Percentiles rank a stretch among this genome's conserved stretches.
Conservation (phyloP, 2,113 vertebrate species). For the Lepidothrix coronata region DNA sequence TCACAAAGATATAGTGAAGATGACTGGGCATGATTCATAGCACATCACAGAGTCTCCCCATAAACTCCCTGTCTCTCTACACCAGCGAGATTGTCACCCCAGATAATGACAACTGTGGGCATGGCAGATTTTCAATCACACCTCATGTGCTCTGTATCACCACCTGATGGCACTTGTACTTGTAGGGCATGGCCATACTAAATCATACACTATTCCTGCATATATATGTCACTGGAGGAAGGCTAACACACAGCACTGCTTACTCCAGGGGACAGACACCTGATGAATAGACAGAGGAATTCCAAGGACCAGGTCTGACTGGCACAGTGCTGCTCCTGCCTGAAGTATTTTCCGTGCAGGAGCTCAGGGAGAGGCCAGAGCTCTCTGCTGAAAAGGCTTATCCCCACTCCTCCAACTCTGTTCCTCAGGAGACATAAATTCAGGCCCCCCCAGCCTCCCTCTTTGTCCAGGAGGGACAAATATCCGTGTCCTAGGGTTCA, state of each 20-base stretch:
- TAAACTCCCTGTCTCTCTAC: neutral
- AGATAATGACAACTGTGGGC: neutral
- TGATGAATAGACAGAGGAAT: neutral
- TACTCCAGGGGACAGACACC: neutral
- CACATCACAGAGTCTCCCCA: neutral
- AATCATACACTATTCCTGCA: neutral
- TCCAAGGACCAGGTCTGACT: neutral
- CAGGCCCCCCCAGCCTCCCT: neutral
- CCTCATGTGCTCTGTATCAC: neutral
- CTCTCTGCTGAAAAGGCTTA: neutral
- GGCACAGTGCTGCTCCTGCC: neutral
- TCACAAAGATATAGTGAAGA: neutral
- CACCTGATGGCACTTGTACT: neutral
- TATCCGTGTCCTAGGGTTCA: too few relatives aligned
- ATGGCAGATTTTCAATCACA: neutral
- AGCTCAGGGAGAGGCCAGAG: neutral
- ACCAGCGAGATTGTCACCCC: neutral
- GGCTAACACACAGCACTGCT: neutral
- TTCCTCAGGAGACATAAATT: neutral
- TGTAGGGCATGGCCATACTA: neutral
- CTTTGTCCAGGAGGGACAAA: neutral
- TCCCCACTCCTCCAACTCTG: fast-evolving
- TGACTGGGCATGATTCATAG: neutral
- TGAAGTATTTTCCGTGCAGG: too few relatives aligned
- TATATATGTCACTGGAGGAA: neutral